These are phyloP conservation scores for Parazoanthus swiftii DNA, from an alignment of 92 coral and sea anemone genomes.

Conservation along the genomic window DNA sequence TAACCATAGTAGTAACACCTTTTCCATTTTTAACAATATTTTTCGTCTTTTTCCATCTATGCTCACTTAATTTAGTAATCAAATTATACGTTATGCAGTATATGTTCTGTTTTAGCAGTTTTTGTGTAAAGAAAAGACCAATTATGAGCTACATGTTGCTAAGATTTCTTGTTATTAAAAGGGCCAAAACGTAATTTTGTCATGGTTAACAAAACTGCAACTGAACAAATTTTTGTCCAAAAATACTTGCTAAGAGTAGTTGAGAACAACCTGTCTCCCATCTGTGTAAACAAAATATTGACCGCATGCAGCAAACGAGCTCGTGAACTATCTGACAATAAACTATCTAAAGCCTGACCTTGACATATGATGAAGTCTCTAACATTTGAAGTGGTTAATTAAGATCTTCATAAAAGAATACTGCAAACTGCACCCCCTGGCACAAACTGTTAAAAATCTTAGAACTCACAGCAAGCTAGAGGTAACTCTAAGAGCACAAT, in stretches of 20 bases:
- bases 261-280: background rate
- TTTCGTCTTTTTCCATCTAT: too few species aligned
- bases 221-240: background rate
- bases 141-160: too few species aligned
- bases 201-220: background rate
- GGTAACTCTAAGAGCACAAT: background rate
- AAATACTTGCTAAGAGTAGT: background rate
- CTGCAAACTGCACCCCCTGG: background rate
- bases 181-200: background rate
- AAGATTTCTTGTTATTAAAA: too few species aligned
- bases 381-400: background rate
- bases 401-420: background rate
- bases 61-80: background rate
- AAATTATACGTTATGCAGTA: too few species aligned
- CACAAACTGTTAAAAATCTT: background rate
- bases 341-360: background rate
- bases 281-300: slow-evolving; percentile 12
- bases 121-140: too few species aligned
- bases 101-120: too few species aligned
- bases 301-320: slow-evolving; percentile 9
- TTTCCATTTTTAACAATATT: too few species aligned
- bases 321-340: background rate
- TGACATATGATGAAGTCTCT: too few species aligned
- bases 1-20: background rate
- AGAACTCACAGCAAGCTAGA: background rate